phyloP scores from a whole-genome alignment of 2,113 vertebrate genomes.

The Poeciliopsis turrubarensis region DNA sequence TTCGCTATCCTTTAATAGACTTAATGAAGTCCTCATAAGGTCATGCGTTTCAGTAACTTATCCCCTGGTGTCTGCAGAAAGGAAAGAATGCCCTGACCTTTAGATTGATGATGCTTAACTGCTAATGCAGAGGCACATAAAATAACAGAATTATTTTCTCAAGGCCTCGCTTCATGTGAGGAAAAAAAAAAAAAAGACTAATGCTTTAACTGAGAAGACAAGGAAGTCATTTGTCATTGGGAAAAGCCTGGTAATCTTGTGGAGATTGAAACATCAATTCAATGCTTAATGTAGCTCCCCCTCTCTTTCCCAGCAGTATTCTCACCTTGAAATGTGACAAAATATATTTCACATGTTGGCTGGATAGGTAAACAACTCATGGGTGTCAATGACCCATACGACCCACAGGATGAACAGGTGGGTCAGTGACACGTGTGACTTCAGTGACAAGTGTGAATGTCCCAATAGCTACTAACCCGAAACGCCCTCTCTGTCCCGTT shows the following conservation, averaged over 20 bases:
- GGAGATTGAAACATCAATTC: neutral
- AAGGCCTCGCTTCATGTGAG: too few species aligned
- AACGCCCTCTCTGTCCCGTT: neutral
- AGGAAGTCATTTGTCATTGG: neutral
- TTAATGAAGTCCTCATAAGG: too few species aligned
- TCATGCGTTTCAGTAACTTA: too few species aligned
- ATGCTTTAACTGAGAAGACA: too few species aligned
- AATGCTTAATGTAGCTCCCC: neutral
- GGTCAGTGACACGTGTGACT: neutral
- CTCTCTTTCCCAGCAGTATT: neutral
- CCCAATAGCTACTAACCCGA: neutral
- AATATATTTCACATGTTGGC: neutral
- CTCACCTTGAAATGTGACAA: neutral
- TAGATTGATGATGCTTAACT: too few species aligned
- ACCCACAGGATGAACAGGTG: neutral
- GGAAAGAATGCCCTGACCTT: too few species aligned
- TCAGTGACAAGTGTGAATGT: neutral
- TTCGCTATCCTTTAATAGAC: too few species aligned
- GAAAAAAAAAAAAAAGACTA: too few species aligned
- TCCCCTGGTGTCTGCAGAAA: too few species aligned
- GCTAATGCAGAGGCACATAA: too few species aligned
- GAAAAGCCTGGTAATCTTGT: neutral
- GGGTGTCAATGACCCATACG: neutral
- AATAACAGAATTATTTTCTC: too few species aligned
- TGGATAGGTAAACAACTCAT: neutral